These are phyloP conservation scores for Synodontis membranacea DNA, from an alignment of 2,113 vertebrate species.

Conservation along the genomic window DNA sequence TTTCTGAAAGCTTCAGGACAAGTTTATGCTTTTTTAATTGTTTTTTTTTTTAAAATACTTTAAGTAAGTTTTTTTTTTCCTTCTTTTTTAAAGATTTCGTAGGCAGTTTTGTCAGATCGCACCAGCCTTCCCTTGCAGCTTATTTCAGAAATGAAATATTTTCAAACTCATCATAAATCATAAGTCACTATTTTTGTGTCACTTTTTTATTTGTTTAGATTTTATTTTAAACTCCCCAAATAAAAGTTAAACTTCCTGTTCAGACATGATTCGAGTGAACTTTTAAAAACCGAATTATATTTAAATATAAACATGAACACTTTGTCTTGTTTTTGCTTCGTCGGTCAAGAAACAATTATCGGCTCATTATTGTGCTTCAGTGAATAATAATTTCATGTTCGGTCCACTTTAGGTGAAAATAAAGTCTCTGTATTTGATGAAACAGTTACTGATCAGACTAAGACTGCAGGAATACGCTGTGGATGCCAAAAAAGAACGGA, in stretches of 20 bases:
- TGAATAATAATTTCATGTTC: neutral
- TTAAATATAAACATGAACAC: too few species aligned
- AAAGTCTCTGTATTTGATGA: neutral
- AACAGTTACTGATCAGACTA: neutral
- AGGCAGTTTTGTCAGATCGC: too few species aligned
- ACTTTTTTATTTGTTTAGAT: neutral
- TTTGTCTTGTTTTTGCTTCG: too few species aligned
- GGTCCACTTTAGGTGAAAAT: neutral
- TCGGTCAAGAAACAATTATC: too few species aligned
- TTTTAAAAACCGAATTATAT: neutral
- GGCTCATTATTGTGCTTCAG: neutral
- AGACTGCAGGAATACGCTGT: neutral
- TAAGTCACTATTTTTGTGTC: neutral
- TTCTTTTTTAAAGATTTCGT: too few species aligned
- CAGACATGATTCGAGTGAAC: neutral
- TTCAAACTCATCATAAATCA: too few species aligned
- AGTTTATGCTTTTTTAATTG: too few species aligned
- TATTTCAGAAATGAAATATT: too few species aligned
- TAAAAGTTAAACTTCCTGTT: neutral
- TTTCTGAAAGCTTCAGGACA: too few species aligned
- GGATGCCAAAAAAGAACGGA: neutral
- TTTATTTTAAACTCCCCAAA: neutral
- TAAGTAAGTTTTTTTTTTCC: too few species aligned
- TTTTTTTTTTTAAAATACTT: too few species aligned
- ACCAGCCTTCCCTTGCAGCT: too few species aligned